Evolutionary conservation across 1,140 invertebrate species (phyloP), one percentile per base, ranked within the genome.

Genomic region (Eupristina koningsbergeri): DNA sequence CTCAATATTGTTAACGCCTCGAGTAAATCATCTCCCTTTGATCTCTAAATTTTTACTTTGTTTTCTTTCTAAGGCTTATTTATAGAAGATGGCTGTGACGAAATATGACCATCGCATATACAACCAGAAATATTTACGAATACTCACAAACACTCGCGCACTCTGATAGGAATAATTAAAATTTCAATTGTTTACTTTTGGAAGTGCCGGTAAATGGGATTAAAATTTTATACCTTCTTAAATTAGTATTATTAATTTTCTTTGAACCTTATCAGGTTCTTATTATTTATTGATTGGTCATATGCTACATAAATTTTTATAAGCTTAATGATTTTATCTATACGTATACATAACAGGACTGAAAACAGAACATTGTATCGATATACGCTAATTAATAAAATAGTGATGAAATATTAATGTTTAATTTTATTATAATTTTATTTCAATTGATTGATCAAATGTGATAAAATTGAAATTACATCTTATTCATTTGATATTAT

Each of bases 11-110:
- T 78, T 83, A 80, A 34, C 34, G 67, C 67, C 8, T 26, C 53
- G 39, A 81, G 83, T 84, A 84, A 84, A 84, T 84, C 77, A 84
- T 84, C 53, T 41, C 36, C 77, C 29, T 17, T 1, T 69, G 61
- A 1, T 50, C 3, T 39, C 39, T 26, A 61, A 15, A 13, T 22
- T 50, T 39, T 50, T 26, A 34, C 47, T 26, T 50, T 36, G 34
- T 67, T 26, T 26, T 6, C 3, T 8, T 39, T 29, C 0, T 2
- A 26, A n/a, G 26, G 22, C 76, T 67, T 9, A 11, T 79, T 64
- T 63, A 64, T 29, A 45, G 36, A 64, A 22, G 29, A 50, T 26
- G 15, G 47, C 36, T 17, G 1, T 47, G 58, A 47, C 61, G 47
- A 50, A 50, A 71, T 61, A 64, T 53, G 47, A n/a, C 31, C 67